Base-by-base conservation (phyloP, 2,888 invertebrate genomes). In the Leucozona laternaria region DNA sequence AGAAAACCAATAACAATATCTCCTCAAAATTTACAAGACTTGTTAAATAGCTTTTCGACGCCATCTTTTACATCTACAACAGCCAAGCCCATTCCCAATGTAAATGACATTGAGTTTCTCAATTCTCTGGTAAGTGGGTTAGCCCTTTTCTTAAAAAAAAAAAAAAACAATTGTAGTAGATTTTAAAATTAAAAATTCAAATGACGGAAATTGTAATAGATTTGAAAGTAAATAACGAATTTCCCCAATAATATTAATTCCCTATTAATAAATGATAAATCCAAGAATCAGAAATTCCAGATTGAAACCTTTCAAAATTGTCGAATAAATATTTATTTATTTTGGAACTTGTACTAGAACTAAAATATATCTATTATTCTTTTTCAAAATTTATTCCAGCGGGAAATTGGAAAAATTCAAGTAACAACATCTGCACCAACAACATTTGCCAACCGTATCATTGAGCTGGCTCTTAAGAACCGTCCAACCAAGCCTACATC, bases 61-160 rank as follows among this genome's bases (percentile, higher is more conserved):
- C 82, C 86, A 2, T 66, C 84, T 31, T 88, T 85, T 48, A 77
- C 89, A 31, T 77, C 88, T 0, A 88, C 88, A 10, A 90, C 28
- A 82, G 40, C 79, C 6, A 85, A 53, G 45, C 57, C 82, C 2
- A 31, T 2, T 0, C 17, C 2, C 0, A 93, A 93, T 66, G 91
- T 93, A 90, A 94, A 95, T 85, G 95, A 95, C 90, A 91, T 95
- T 87, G 93, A 93, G 48, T 95, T 95, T 90, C 91, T 95, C 25
- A 94, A 94, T 89, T 94, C 94, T 88, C 92, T 95, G 93, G 95
- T 95, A 93, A 91, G 40, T 13, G 13, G 28, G 92, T 28, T 5
- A 28, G n/a, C n/a, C n/a, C n/a, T n/a, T 28, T 5, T 28, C 28
- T 28, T 28, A 28, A n/a, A n/a, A n/a, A n/a, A n/a, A n/a, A n/a